Evolutionary conservation across 1,140 invertebrate species (phyloP).

Genomic region (Leptinotarsa lineolata): DNA sequence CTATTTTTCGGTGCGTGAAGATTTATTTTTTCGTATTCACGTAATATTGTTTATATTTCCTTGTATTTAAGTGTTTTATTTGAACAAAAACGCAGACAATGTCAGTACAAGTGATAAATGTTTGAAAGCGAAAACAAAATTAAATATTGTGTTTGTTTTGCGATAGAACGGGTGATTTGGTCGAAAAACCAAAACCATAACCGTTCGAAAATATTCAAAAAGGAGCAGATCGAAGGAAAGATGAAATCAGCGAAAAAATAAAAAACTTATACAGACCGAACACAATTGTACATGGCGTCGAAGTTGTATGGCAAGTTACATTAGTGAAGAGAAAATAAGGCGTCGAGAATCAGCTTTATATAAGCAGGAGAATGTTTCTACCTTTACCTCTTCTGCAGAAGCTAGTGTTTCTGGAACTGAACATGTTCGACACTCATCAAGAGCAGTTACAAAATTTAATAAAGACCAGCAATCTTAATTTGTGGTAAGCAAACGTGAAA

Average conservation of each 20-base stretch:
- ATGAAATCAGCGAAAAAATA: slow-evolving; percentile 22
- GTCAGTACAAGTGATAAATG: slow-evolving; percentile 1
- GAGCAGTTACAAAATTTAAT: neutral
- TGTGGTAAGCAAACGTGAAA: slow-evolving; percentile 17
- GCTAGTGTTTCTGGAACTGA: slow-evolving; percentile 16
- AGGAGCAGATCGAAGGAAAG: slow-evolving; percentile 8
- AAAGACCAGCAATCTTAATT: too few species aligned
- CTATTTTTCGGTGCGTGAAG: neutral
- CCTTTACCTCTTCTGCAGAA: slow-evolving; percentile 11
- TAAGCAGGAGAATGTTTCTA: slow-evolving; percentile 25
- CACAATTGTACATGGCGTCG: slow-evolving; percentile 24
- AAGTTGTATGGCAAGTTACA: slow-evolving; percentile 16
- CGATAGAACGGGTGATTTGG: neutral
- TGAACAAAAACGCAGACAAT: too few species aligned
- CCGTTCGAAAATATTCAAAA: slow-evolving; percentile 7
- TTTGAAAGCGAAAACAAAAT: neutral
- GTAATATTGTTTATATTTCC: too few species aligned
- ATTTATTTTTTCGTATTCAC: slow-evolving; percentile 13
- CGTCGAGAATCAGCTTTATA: slow-evolving; percentile 29
- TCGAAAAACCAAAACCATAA: slow-evolving; percentile 5
- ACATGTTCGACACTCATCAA: slow-evolving; percentile 20
- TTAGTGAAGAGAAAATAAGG: slow-evolving; percentile 33
- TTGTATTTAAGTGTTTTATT: too few species aligned
- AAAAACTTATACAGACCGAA: slow-evolving; percentile 7
- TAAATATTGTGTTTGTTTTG: slow-evolving; percentile 12